Conservation (phyloP, 2,888 invertebrate species). For the Cheilosia vulpina region DNA sequence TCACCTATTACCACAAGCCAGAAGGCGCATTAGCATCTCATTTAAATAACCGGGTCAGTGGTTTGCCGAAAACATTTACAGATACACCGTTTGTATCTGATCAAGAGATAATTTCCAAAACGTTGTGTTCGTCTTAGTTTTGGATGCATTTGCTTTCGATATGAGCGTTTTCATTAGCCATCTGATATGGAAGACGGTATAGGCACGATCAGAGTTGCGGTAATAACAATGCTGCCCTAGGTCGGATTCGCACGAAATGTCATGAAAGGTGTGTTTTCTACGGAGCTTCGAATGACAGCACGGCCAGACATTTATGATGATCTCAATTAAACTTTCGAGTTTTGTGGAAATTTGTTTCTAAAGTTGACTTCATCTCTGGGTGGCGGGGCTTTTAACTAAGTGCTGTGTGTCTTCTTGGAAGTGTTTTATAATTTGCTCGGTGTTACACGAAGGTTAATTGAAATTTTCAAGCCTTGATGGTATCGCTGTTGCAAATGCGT, state of each 20-base stretch:
- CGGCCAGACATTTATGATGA: constrained; percentile 20
- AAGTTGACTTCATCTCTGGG: constrained; percentile 24
- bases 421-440: constrained; percentile 19
- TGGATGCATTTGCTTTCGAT: neutral
- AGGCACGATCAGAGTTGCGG: too few relatives aligned
- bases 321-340: constrained; percentile 38
- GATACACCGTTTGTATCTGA: constrained; percentile 3
- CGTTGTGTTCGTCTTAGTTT: neutral
- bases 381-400: constrained; percentile 4
- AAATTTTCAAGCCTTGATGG: constrained; percentile 10
- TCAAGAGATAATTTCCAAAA: constrained; percentile 5
- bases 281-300: constrained; percentile 33
- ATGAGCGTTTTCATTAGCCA: neutral
- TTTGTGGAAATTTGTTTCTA: constrained; percentile 25
- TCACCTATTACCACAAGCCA: constrained; percentile 8
- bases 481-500: constrained; percentile 22
- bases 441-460: constrained; percentile 51
- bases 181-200: too few relatives aligned
- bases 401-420: constrained; percentile 49
- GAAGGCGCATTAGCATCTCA: constrained; percentile 38
- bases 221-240: constrained; percentile 23
- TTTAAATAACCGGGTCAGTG: constrained; percentile 60
- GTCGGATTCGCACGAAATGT: constrained; percentile 50
- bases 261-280: constrained; percentile 30
- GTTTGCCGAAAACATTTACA: constrained; percentile 12